Percentiles rank a stretch among this genome's conserved stretches.
Evolutionary conservation across 2,888 invertebrate genomes (phyloP).

Genomic region (Gandaritis pyraliata): DNA sequence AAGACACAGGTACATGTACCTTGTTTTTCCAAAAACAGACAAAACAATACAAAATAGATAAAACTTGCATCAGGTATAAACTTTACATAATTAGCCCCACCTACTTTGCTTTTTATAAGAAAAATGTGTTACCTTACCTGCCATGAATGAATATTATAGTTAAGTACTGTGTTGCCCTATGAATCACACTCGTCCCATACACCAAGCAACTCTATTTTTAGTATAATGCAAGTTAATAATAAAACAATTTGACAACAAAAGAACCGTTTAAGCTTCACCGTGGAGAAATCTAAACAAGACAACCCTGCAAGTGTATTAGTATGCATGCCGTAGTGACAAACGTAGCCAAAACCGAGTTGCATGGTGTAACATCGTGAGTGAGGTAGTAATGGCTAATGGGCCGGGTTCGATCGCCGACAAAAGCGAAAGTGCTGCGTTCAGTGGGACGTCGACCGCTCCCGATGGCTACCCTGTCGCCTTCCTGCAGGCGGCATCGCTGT

Average conservation of each 20-base stretch:
- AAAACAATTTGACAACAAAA: constrained; percentile 50
- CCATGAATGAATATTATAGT: too few relatives aligned
- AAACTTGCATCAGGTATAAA: too few relatives aligned
- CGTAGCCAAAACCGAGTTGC: constrained; percentile 70
- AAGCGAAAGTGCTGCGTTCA: constrained; percentile 83
- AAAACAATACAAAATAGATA: too few relatives aligned
- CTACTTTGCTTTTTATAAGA: too few relatives aligned
- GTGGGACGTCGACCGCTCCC: constrained; percentile 83
- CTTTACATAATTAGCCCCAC: too few relatives aligned
- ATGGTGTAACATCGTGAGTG: constrained; percentile 79
- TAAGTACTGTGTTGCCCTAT: too few relatives aligned
- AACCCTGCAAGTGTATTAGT: constrained; percentile 72
- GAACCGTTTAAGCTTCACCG: constrained; percentile 44
- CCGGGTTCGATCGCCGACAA: constrained; percentile 83
- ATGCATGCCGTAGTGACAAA: constrained; percentile 71
- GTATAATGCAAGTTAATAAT: constrained; percentile 45
- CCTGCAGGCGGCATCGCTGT: constrained; percentile 51
- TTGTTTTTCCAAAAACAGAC: too few relatives aligned
- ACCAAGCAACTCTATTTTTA: constrained; percentile 24
- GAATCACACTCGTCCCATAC: not conserved
- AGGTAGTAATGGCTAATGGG: constrained; percentile 79
- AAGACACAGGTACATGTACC: too few relatives aligned
- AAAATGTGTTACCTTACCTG: too few relatives aligned
- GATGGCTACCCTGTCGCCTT: constrained; percentile 58
- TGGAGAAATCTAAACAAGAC: constrained; percentile 77